These are phyloP conservation scores for Bombus terrestris DNA, from an alignment of 1,140 invertebrate genomes.

Conservation along the genomic window DNA sequence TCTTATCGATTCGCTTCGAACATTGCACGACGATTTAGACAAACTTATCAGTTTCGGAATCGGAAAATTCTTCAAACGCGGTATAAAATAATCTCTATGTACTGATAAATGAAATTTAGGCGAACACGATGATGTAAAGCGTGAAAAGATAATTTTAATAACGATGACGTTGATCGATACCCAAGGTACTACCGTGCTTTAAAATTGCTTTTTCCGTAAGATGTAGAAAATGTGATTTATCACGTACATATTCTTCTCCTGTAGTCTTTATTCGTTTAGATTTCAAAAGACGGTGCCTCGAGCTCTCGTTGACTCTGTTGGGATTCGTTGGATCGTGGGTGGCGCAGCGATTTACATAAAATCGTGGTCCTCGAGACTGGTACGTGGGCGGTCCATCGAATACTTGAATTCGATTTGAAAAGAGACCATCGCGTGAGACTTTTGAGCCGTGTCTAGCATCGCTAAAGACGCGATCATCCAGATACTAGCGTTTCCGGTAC, in stretches of 20 bases:
- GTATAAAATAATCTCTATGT: too few species aligned
- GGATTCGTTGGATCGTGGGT: constrained; percentile 30
- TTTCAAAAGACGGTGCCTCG: background rate
- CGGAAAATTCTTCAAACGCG: too few species aligned
- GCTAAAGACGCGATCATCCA: background rate
- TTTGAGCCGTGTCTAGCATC: background rate
- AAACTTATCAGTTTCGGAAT: too few species aligned
- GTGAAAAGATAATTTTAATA: too few species aligned
- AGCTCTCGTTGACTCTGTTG: background rate
- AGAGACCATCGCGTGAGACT: background rate
- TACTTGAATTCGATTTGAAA: constrained; percentile 5
- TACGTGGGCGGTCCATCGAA: constrained; percentile 17
- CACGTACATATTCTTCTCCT: background rate
- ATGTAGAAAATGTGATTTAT: too few species aligned
- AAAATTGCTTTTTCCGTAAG: too few species aligned
- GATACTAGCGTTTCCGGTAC: background rate
- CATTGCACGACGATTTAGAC: background rate
- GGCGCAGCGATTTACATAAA: constrained; percentile 29
- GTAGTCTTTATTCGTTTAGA: background rate
- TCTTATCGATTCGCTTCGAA: background rate
- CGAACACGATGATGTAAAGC: too few species aligned
- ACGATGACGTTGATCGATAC: too few species aligned
- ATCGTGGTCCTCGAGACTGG: background rate
- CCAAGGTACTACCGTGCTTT: too few species aligned
- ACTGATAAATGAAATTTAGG: too few species aligned